A percentile compares a stretch with the other conserved stretches of the same genome.
Evolutionary conservation across 2,113 vertebrate genomes (phyloP).

Genomic region (Petrocephalus microphthalmus): DNA sequence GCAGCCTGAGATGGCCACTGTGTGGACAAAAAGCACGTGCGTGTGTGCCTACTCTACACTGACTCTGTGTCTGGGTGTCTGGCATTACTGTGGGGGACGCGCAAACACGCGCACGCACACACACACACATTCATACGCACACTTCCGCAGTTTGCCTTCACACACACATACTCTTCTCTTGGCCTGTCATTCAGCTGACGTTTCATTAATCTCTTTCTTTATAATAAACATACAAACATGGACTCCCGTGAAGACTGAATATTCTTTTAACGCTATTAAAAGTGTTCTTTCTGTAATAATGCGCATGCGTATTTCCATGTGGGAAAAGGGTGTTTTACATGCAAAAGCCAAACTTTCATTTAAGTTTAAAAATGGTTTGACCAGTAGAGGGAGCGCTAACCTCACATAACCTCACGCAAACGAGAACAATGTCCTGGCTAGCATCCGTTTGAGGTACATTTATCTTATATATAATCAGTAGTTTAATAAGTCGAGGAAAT

Average conservation of each 20-base stretch:
- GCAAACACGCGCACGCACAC: neutral
- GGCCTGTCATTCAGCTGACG: neutral
- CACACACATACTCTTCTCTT: neutral
- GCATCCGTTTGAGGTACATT: neutral
- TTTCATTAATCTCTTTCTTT: conserved; percentile 3
- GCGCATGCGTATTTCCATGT: neutral
- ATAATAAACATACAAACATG: conserved; percentile 8
- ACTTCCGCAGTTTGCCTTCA: neutral
- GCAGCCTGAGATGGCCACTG: neutral
- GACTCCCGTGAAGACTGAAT: neutral
- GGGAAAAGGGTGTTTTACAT: neutral
- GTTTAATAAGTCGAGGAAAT: neutral
- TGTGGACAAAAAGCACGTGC: neutral
- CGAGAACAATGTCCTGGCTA: neutral
- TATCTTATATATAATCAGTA: neutral
- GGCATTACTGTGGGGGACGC: neutral
- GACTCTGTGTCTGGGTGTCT: conserved; percentile 1
- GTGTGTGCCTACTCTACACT: neutral
- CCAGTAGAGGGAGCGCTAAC: neutral
- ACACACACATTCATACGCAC: neutral
- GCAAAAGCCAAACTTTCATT: neutral
- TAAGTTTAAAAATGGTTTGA: neutral
- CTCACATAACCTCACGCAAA: neutral
- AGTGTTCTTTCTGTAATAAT: neutral
- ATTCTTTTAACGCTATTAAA: neutral